Conservation (phyloP, 2,888 invertebrate species). For the Sisyra nigra region DNA sequence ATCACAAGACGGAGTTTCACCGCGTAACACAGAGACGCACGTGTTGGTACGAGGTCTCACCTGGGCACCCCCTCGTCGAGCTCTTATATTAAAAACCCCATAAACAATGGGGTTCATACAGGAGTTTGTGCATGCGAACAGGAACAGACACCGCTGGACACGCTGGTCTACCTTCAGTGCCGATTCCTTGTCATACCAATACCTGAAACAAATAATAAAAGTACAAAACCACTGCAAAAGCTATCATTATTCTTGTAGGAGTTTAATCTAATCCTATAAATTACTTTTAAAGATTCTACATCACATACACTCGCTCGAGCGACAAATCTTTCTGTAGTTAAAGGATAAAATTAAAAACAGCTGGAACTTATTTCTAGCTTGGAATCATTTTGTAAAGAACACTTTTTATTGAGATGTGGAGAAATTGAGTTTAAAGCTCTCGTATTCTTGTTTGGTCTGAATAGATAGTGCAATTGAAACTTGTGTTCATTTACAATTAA, state of each 20-base stretch:
- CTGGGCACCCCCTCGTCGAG: conserved; percentile 24
- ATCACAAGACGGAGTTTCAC: conserved; percentile 10
- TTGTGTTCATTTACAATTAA: too few species aligned
- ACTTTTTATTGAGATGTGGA: too few species aligned
- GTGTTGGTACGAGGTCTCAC: conserved; percentile 25
- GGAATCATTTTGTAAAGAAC: too few species aligned
- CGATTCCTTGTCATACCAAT: conserved; percentile 62
- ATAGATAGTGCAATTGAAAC: too few species aligned
- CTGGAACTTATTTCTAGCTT: too few species aligned
- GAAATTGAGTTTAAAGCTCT: too few species aligned
- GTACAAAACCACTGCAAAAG: neutral
- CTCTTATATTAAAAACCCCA: conserved; percentile 68
- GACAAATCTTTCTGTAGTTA: too few species aligned
- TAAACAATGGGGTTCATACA: conserved; percentile 95
- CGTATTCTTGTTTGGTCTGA: too few species aligned
- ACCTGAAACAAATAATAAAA: conserved; percentile 35
- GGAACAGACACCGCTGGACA: conserved; percentile 71
- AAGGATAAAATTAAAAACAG: too few species aligned
- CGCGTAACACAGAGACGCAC: conserved; percentile 14
- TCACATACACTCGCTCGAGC: too few species aligned
- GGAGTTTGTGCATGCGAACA: conserved; percentile 92
- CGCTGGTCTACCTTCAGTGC: conserved; percentile 54
- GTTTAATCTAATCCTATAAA: neutral
- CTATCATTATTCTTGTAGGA: neutral
- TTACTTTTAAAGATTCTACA: neutral